These are phyloP conservation scores for Zoanthus sociatus DNA, from an alignment of 92 coral and sea anemone species.

Conservation along the genomic window DNA sequence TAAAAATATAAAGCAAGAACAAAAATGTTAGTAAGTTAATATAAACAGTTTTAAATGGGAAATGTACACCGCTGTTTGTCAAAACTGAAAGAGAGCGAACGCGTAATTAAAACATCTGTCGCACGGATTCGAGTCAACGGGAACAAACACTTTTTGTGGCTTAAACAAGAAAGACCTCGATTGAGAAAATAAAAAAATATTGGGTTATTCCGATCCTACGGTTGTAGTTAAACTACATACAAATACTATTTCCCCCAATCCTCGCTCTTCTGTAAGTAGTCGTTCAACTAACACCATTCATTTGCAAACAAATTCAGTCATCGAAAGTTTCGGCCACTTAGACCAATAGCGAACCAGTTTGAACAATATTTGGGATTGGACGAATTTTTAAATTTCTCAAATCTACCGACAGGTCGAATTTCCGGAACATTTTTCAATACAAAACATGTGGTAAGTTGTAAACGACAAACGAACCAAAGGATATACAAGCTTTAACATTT, in stretches of 20 bases:
- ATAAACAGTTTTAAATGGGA: neutral
- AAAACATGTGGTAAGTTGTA: slow-evolving; percentile 59
- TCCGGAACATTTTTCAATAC: slow-evolving; percentile 57
- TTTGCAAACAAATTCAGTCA: slow-evolving; percentile 89
- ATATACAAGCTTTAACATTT: neutral
- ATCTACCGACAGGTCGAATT: slow-evolving; percentile 82
- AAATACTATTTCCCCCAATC: slow-evolving; percentile 47
- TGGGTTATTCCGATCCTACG: neutral
- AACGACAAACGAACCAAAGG: slow-evolving; percentile 17
- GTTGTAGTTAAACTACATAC: slow-evolving; percentile 1
- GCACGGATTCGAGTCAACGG: slow-evolving; percentile 26
- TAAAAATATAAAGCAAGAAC: neutral
- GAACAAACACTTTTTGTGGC: slow-evolving; percentile 13
- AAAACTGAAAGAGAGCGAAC: neutral
- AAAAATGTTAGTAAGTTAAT: neutral
- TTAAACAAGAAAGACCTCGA: slow-evolving; percentile 5
- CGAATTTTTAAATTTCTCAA: slow-evolving; percentile 93
- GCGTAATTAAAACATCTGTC: slow-evolving; percentile 41
- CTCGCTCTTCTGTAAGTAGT: slow-evolving; percentile 41
- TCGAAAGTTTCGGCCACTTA: slow-evolving; percentile 77
- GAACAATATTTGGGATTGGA: slow-evolving; percentile 90
- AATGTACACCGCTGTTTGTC: slow-evolving; percentile 12
- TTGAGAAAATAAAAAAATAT: neutral
- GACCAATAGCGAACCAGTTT: slow-evolving; percentile 94
- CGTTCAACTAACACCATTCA: slow-evolving; percentile 70